Evolutionary conservation across 2,888 invertebrate species (phyloP), one percentile per base, ranked within the genome.

Genomic region (Hypomecis atomaria): DNA sequence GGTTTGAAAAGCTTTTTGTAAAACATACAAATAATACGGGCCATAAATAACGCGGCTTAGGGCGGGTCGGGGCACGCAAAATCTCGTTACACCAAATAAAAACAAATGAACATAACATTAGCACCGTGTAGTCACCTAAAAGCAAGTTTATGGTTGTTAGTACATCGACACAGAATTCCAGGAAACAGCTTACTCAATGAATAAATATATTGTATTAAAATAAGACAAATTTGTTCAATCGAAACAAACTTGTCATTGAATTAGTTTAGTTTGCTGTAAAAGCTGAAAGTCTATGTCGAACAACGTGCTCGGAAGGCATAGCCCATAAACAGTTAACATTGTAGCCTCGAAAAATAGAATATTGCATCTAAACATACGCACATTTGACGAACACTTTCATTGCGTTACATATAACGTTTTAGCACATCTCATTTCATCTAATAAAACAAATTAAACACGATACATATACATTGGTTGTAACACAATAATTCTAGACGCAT

Each of bases 351-450:
- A 85, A 76, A 80, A 75, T 82, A 62, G 82, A 75, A 83, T 76
- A 83, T 88, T 86, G 89, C 89, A 89, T 81, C 91, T 91, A 92
- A 82, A 82, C 85, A 88, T 84, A 87, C 85, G 85, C 85, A 88
- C 87, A 86, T 84, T 83, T 81, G 85, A 89, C 87, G 86, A 87
- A 88, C 87, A 89, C 84, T 87, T 77, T 84, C 91, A 92, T 92
- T 89, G 90, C 92, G 92, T 91, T 91, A 91, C 87, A 84, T 91
- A 90, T 91, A 92, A 92, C 92, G 91, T 90, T 90, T 92, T 92
- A 90, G 92, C 92, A 90, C 87, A 91, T 81, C 74, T 84, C 78
- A 84, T 81, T 82, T 84, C 79, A 85, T 89, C 91, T 91, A 92
- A 84, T 73, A 84, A 86, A 64, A 87, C 79, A 69, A 84, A 84